Evolutionary conservation across 2,797 vertebrate species (phyloP), one percentile per base, ranked within the genome.

Genomic region (Coilia nasus): DNA sequence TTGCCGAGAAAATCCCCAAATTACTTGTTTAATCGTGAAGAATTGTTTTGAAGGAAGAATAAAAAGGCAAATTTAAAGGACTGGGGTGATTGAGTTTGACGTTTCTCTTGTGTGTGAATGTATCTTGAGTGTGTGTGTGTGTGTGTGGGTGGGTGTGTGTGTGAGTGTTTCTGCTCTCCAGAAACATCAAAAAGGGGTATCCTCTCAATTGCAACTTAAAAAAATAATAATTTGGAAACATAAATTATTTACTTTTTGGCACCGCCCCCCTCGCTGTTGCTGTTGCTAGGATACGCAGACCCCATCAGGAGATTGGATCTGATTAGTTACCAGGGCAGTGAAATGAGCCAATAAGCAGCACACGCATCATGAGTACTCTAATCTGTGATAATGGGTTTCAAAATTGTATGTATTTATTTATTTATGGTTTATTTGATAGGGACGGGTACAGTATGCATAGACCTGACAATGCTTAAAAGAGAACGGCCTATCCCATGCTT

Each of bases 221-320:
- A 71, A 35, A 17, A 71, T 15, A 71, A 31, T 31, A 28, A 71
- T 71, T 71, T 31, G 21, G 59, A 15, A 71, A 71, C 64, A 71
- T 71, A 31, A 71, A 71, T 71, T 15, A 71, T 71, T 71, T 3
- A 71, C 12, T 71, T 3, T 14, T 31, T 71, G 64, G 64, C 64
- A 71, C 64, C 28, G 28, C 64, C 64, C 64, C 56, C 64, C 64
- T 28, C 4, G 28, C 64, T 71, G 64, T 71, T 81, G 85, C 88
- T 87, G 90, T 90, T 90, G 90, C 90, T 90, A 90, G 88, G 88
- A 88, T 87, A 90, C 90, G 85, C 84, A 64, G 84, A 84, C 85
- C 84, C 87, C 87, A 87, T 86, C 85, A 86, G 87, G 54, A 83
- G 46, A 87, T 71, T 71, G 87, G 88, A 87, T 88, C 88, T 87